phyloP scores from a whole-genome alignment of 1,140 invertebrate genomes.

The Pogonomyrmex californicus region DNA sequence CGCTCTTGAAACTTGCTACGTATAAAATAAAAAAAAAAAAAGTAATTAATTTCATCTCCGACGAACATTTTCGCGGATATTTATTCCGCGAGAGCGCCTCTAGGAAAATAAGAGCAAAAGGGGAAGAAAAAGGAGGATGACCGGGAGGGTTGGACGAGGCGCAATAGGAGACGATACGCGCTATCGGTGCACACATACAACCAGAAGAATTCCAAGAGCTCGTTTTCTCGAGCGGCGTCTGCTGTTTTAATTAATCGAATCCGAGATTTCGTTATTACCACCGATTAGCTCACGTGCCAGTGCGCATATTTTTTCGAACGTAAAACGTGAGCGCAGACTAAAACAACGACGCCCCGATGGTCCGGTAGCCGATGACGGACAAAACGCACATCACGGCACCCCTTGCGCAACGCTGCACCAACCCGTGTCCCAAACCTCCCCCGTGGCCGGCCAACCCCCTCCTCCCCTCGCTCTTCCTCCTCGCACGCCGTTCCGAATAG shows the following conservation, averaged over 20 bases:
- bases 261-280: slow-evolving; percentile 80
- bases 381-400: slow-evolving; percentile 80
- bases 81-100: slow-evolving; percentile 48
- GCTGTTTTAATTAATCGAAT: slow-evolving; percentile 81
- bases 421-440: slow-evolving; percentile 21
- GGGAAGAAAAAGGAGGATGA: not conserved
- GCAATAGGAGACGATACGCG: slow-evolving; percentile 33
- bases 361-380: slow-evolving; percentile 83
- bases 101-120: slow-evolving; percentile 4
- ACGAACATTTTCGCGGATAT: slow-evolving; percentile 50
- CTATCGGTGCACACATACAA: slow-evolving; percentile 23
- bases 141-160: not conserved
- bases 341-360: slow-evolving; percentile 78
- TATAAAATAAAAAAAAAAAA: slow-evolving; percentile 9
- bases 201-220: slow-evolving; percentile 70
- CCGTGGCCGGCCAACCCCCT: not conserved
- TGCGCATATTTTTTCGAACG: slow-evolving; percentile 85
- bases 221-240: slow-evolving; percentile 71
- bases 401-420: slow-evolving; percentile 61
- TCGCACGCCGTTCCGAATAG: slow-evolving; percentile 51
- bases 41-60: slow-evolving; percentile 56
- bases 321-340: slow-evolving; percentile 80
- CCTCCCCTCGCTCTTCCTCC: not conserved
- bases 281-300: slow-evolving; percentile 82
- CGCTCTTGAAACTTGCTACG: not conserved